Evolutionary conservation across 1,140 invertebrate genomes (phyloP).

Genomic region (Caenorhabditis inopinata): DNA sequence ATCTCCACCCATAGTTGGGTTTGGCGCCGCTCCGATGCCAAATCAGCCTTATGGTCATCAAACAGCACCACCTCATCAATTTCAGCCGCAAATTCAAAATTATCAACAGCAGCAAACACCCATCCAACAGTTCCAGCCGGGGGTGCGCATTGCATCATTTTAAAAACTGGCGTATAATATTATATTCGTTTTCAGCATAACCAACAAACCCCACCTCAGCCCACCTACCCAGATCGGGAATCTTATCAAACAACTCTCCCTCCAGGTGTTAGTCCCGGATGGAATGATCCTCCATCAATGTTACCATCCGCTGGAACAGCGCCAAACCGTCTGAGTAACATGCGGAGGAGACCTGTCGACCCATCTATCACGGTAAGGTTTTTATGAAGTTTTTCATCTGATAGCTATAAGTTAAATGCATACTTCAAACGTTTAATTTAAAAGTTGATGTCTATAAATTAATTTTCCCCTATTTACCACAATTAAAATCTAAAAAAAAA

Average conservation of each 20-base stretch:
- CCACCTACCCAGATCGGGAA: neutral
- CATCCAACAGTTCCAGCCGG: neutral
- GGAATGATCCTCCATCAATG: constrained; percentile 27
- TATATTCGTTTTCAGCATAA: neutral
- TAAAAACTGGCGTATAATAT: no score
- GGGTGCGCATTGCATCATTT: neutral
- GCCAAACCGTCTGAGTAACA: neutral
- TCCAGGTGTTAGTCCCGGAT: neutral
- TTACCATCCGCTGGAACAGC: neutral
- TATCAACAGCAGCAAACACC: neutral
- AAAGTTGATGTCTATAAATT: no score
- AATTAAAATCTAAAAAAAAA: no score
- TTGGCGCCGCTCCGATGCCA: neutral
- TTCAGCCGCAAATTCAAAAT: neutral
- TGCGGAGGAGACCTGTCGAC: neutral
- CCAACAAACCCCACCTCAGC: neutral
- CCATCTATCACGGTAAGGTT: neutral
- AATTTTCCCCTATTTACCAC: no score
- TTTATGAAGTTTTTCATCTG: no score
- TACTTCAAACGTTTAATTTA: no score
- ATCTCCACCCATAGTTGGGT: neutral
- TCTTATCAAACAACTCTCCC: constrained; percentile 10
- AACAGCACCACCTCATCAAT: neutral
- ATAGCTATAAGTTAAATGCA: no score
- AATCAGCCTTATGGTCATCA: neutral